Evolutionary conservation across 2,888 invertebrate species (phyloP).

Genomic region (Orchesella flavescens): DNA sequence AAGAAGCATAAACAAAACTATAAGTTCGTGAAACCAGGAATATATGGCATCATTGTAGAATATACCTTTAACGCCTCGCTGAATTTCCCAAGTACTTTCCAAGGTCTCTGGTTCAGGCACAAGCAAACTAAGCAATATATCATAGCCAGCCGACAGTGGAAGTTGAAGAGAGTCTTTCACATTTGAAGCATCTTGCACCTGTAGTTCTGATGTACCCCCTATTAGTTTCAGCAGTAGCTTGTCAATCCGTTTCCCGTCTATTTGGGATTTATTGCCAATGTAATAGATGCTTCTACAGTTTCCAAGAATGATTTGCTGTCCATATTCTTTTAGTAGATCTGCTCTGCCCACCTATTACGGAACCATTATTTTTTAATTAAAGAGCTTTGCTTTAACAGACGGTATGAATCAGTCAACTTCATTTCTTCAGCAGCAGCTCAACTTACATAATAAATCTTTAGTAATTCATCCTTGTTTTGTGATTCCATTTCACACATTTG

Average conservation of each 20-base stretch:
- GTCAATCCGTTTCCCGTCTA: conserved; percentile 52
- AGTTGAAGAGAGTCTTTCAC: conserved; percentile 73
- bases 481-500: conserved; percentile 53
- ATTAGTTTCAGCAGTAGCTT: conserved; percentile 53
- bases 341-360: conserved; percentile 67
- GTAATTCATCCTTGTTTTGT: background rate
- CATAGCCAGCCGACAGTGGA: conserved; percentile 80
- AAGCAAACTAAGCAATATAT: conserved; percentile 87
- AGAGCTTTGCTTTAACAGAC: no score
- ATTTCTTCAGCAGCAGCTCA: no score
- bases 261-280: conserved; percentile 66
- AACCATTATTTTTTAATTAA: no score
- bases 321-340: conserved; percentile 67
- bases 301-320: conserved; percentile 68
- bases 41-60: no score
- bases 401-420: no score
- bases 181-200: conserved; percentile 18
- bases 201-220: conserved; percentile 29
- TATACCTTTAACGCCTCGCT: conserved; percentile 80
- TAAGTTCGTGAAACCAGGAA: conserved; percentile 72
- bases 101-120: conserved; percentile 86
- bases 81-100: conserved; percentile 82
- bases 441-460: conserved; percentile 66
- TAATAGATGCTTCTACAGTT: conserved; percentile 69
- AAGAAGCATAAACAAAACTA: conserved; percentile 57